phyloP scores from a whole-genome alignment of 92 coral and sea anemone species.

The Porites lobata region DNA sequence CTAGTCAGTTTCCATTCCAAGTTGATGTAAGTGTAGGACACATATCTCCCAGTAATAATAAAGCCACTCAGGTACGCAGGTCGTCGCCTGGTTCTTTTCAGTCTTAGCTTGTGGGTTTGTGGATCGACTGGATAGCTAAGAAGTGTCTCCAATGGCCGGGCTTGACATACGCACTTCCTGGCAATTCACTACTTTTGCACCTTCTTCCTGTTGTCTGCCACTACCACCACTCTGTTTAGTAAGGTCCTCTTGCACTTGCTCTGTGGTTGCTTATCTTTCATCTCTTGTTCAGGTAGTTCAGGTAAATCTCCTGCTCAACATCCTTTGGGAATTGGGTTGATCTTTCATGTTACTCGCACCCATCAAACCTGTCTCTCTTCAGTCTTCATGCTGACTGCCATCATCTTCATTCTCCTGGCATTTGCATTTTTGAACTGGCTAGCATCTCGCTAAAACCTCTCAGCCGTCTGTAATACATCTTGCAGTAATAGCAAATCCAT shows the following conservation, averaged over 20 bases:
- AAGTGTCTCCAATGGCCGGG: background rate
- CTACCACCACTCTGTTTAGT: background rate
- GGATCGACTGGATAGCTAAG: background rate
- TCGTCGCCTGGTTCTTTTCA: too few relatives aligned
- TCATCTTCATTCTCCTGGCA: background rate
- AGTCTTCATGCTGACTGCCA: background rate
- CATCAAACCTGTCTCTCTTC: background rate
- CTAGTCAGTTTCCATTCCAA: background rate
- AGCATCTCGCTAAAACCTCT: too few relatives aligned
- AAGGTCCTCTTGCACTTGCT: background rate
- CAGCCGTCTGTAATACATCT: too few relatives aligned
- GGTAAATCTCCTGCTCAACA: background rate
- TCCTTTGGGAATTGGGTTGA: background rate
- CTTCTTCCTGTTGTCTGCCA: conserved; percentile 6
- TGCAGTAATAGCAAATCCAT: too few relatives aligned
- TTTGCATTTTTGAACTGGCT: too few relatives aligned
- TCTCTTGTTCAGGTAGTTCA: conserved; percentile 8
- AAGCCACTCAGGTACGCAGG: background rate
- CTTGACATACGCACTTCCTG: background rate
- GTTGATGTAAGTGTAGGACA: background rate
- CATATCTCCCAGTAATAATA: background rate
- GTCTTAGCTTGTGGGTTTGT: background rate
- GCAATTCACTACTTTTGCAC: background rate
- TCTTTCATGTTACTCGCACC: background rate
- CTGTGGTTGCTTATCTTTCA: background rate